Evolutionary conservation across 1,140 invertebrate genomes (phyloP), one percentile per base, ranked within the genome.

Genomic region (Drosophila yakuba): DNA sequence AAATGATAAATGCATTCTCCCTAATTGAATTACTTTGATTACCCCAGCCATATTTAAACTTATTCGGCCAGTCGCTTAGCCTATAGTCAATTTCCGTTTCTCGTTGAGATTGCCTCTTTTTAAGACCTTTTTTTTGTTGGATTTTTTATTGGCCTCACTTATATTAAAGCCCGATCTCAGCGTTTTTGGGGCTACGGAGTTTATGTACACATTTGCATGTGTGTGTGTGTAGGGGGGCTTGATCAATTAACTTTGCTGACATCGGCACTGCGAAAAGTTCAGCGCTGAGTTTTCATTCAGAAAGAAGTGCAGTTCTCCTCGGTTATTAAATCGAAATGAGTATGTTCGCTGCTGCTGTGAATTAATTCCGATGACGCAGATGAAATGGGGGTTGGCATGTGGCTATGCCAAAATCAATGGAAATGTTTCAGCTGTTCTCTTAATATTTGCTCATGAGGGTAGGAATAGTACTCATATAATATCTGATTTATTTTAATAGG

Each of bases 161-260:
- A 20, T 52, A 15, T 4, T 12, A 75, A 82, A 74, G 62, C 62
- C 74, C 80, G 48, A 69, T 58, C 61, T 60, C 80, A 78, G 76
- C 80, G 62, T 36, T 39, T 81, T 81, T 55, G 20, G 47, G 58
- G 28, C 58, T 38, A 55, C 52, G 35, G 20, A 20, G 20, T 20
- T 20, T 69, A 55, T 66, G 25, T 64, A 52, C 41, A 41, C 35
- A 25, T 45, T 39, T 54, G 52, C 23, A 28, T 47, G 41, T 51
- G 50, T 56, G 36, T 54, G 43, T 17, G 23, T 47, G 36, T 51
- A 39, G 51, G 55, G 59, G n/a, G 28, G 43, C 60, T 80, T 72
- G 47, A 79, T 84, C 80, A 84, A 84, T 84, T 80, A 84, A 80
- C 63, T 80, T 58, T 80, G 72, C 76, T 80, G 80, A 84, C 75